Evolutionary conservation across 2,113 vertebrate genomes (phyloP).

Genomic region (Myotis yumanensis): DNA sequence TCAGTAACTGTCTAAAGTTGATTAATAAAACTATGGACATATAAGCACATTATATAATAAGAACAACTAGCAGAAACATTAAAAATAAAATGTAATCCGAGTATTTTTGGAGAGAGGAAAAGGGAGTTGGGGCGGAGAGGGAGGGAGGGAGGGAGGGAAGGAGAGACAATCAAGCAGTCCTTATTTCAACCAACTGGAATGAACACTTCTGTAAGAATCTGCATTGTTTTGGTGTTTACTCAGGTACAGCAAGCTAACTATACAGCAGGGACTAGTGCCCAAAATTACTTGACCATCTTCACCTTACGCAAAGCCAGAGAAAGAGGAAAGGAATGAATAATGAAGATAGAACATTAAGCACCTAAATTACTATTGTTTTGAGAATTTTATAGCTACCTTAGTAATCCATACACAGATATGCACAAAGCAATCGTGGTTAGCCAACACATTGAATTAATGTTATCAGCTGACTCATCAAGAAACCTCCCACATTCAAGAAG

Average conservation of each 20-base stretch:
- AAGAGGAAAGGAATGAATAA: slow-evolving; percentile 56
- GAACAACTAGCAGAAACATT: neutral
- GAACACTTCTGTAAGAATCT: slow-evolving; percentile 6
- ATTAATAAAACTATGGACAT: neutral
- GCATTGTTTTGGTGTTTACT: slow-evolving; percentile 41
- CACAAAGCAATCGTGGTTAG: neutral
- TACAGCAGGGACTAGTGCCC: slow-evolving; percentile 13
- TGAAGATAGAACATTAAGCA: slow-evolving; percentile 41
- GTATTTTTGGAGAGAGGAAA: neutral
- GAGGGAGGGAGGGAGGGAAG: neutral
- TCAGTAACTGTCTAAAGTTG: neutral
- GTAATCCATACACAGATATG: neutral
- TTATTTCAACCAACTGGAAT: neutral
- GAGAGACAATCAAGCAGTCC: neutral
- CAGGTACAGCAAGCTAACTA: slow-evolving; percentile 32
- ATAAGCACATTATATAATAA: neutral
- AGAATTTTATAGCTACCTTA: neutral
- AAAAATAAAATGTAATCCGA: neutral
- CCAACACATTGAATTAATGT: neutral
- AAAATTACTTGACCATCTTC: slow-evolving; percentile 69
- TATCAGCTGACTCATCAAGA: neutral
- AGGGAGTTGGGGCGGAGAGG: neutral
- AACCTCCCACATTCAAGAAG: neutral
- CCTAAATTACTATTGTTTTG: neutral
- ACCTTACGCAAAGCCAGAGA: slow-evolving; percentile 41